Conservation (phyloP, 2,113 vertebrate genomes). For the Leuciscus idus region DNA sequence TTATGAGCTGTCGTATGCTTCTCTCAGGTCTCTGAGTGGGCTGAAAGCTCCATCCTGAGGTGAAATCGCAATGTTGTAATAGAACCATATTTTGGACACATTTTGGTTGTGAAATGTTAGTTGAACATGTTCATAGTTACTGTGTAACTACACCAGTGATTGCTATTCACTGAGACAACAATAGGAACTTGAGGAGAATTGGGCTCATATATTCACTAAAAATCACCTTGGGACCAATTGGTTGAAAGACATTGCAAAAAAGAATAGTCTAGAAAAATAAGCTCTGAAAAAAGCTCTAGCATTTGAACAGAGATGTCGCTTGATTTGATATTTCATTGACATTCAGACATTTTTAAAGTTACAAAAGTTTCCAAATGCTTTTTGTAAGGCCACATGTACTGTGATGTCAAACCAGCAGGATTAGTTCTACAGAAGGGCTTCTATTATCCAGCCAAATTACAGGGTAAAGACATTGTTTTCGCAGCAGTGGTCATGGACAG, state of each 20-base stretch:
- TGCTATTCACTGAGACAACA: neutral
- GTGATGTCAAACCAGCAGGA: neutral
- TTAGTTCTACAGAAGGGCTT: neutral
- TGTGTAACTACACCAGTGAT: neutral
- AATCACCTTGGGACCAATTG: no score
- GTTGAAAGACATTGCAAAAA: neutral
- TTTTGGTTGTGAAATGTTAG: neutral
- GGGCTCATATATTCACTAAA: neutral
- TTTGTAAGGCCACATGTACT: neutral
- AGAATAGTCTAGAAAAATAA: neutral
- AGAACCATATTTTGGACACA: neutral
- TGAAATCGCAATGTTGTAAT: conserved; percentile 17
- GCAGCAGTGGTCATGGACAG: neutral
- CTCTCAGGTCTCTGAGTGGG: conserved; percentile 50
- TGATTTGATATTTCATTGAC: neutral
- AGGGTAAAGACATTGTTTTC: conserved; percentile 3
- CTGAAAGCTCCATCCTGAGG: conserved; percentile 43
- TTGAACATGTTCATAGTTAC: neutral
- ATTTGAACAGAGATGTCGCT: neutral
- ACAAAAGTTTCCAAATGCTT: conserved; percentile 8
- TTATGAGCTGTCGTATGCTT: conserved; percentile 54
- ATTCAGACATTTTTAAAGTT: neutral
- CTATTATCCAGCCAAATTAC: conserved; percentile 3
- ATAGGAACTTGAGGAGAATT: neutral
- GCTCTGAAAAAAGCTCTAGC: neutral